Evolutionary conservation across 1,140 invertebrate genomes (phyloP), one percentile per base, ranked within the genome.

Genomic region (Notospermus geniculatus): DNA sequence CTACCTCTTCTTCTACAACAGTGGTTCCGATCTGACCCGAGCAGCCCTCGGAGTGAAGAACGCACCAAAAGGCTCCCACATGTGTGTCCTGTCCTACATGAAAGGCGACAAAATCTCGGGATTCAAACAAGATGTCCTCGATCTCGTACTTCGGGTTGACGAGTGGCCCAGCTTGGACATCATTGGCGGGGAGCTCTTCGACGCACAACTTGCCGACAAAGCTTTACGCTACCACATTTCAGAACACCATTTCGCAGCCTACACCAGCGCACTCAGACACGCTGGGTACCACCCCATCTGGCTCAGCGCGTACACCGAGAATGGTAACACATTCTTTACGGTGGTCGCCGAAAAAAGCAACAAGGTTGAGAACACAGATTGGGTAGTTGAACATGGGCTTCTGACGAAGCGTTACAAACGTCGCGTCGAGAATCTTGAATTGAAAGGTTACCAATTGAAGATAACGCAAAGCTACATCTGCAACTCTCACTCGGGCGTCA

Each of bases 381-480:
- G 46, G 46, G 9, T 50, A 4, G 19, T 50, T 5, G 19, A 50
- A 50, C 46, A 50, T 27, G 46, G 46, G 9, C n/a, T 50, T 23
- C n/a, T 27, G 19, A 27, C 19, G 9, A 27, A 50, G n/a, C n/a
- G 46, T 9, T 19, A 23, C 46, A 27, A 50, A 19, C n/a, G 19
- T 5, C 19, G n/a, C 5, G 46, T 50, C 4, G 46, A 27, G 25
- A 50, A 50, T 4, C 9, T 23, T 4, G 46, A 50, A 50, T 27
- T 19, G 25, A n/a, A 27, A 5, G 46, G 46, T 7, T 50, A 50
- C 46, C 5, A 4, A 50, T n/a, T 50, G n/a, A 50, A 50, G n/a
- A 23, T 50, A 4, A 50, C 25, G 19, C 46, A 50, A n/a, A 50
- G n/a, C 46, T 50, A 50, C 46, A 27, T 50, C 46, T 50, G 46